phyloP scores from a whole-genome alignment of 2,113 vertebrate species.

The Mola mola region DNA sequence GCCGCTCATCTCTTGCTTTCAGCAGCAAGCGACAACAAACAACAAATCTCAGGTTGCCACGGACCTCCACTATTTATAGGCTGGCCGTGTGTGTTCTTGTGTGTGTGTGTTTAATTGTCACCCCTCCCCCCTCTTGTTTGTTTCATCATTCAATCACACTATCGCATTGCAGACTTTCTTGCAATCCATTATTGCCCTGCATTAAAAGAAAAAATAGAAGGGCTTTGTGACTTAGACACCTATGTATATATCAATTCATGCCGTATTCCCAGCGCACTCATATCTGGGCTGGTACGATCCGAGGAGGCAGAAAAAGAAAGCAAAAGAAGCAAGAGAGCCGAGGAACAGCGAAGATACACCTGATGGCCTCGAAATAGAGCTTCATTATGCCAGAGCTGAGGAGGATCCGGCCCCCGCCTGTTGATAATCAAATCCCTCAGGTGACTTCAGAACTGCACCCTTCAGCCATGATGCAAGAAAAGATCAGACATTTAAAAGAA shows the following conservation, averaged over 20 bases:
- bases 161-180: slow-evolving; percentile 47
- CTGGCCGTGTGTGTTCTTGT: slow-evolving; percentile 33
- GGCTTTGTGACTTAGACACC: slow-evolving; percentile 63
- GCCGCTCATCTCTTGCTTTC: slow-evolving; percentile 66
- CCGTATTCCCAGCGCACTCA: slow-evolving; percentile 69
- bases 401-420: slow-evolving; percentile 60
- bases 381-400: slow-evolving; percentile 72
- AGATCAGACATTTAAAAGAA: slow-evolving; percentile 30
- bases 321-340: slow-evolving; percentile 36
- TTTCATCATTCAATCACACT: slow-evolving; percentile 36
- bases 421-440: slow-evolving; percentile 74
- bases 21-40: slow-evolving; percentile 71
- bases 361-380: slow-evolving; percentile 76
- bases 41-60: slow-evolving; percentile 78
- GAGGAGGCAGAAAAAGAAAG: slow-evolving; percentile 36
- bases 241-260: slow-evolving; percentile 63
- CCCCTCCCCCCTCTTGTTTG: slow-evolving; percentile 19
- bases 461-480: slow-evolving; percentile 43
- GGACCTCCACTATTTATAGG: slow-evolving; percentile 77
- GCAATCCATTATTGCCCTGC: slow-evolving; percentile 28
- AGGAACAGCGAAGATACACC: slow-evolving; percentile 70
- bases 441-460: slow-evolving; percentile 61
- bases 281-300: slow-evolving; percentile 70
- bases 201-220: slow-evolving; percentile 20
- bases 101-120: slow-evolving; percentile 38